A percentile compares a stretch with the other conserved stretches of the same genome.
Evolutionary conservation across 1,140 invertebrate species (phyloP).

Genomic region (Heliconius congener): DNA sequence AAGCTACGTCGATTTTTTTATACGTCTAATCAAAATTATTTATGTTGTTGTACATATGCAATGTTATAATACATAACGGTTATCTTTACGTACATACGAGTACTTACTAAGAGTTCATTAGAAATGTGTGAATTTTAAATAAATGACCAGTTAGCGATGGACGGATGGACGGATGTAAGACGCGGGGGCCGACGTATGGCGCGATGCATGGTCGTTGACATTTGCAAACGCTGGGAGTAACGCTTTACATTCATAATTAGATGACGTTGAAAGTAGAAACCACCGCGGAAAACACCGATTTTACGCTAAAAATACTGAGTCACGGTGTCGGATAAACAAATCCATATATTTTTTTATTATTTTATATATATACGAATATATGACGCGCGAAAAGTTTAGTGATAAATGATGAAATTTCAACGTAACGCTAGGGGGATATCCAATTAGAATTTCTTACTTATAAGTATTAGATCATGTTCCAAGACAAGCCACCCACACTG

Average conservation of each 20-base stretch:
- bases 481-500: conserved; percentile 23
- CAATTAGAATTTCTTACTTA: not conserved
- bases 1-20: too few relatives aligned
- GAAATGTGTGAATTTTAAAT: conserved; percentile 35
- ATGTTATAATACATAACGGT: conserved; percentile 33
- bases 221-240: conserved; percentile 19
- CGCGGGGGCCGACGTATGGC: conserved; percentile 17
- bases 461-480: conserved; percentile 25
- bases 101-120: conserved; percentile 21
- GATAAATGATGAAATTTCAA: not conserved
- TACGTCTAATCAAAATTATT: too few relatives aligned
- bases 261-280: conserved; percentile 31
- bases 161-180: conserved; percentile 14
- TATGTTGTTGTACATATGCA: not conserved
- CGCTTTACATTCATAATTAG: conserved; percentile 19
- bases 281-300: conserved; percentile 35
- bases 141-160: conserved; percentile 15
- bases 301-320: conserved; percentile 16
- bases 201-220: conserved; percentile 46
- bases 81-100: not conserved
- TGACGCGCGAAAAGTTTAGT: conserved; percentile 9
- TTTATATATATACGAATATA: not conserved
- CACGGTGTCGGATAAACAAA: conserved; percentile 4
- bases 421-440: not conserved
- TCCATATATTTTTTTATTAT: conserved; percentile 6